Evolutionary conservation across 2,888 invertebrate genomes (phyloP).

Genomic region (Yponomeuta plumbellus): DNA sequence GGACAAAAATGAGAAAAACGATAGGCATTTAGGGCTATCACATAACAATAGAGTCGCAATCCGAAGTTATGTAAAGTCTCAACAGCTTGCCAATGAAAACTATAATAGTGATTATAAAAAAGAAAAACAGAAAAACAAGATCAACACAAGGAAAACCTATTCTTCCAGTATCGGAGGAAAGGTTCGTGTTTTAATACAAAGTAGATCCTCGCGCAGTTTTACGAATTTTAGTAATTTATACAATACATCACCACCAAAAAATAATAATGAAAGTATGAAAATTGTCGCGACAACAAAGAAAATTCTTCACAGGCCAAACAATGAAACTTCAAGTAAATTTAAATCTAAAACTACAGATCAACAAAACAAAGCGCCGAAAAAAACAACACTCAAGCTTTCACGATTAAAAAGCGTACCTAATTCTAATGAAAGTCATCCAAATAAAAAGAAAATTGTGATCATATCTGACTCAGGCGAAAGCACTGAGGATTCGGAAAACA

Average conservation of each 20-base stretch:
- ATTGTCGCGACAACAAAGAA: not conserved
- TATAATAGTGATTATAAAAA: not conserved
- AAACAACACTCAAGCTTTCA: not conserved
- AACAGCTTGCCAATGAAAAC: not conserved
- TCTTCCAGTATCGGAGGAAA: not conserved
- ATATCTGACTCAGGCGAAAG: not conserved
- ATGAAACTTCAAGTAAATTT: not conserved
- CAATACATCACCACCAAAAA: not conserved
- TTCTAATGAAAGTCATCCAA: not conserved
- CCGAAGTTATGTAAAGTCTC: not conserved
- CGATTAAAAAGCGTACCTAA: not conserved
- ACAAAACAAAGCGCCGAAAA: not conserved
- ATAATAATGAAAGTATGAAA: not conserved
- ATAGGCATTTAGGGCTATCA: not conserved
- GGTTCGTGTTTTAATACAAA: not conserved
- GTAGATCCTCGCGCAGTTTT: not conserved
- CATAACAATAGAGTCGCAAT: not conserved
- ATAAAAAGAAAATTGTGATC: not conserved
- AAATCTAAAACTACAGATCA: not conserved
- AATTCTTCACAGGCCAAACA: not conserved
- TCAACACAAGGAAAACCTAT: not conserved
- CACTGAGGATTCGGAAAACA: not conserved
- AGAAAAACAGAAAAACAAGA: not conserved
- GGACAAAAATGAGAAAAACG: not conserved
- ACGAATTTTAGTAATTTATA: not conserved